Evolutionary conservation across 2,113 vertebrate species (phyloP), one percentile per base, ranked within the genome.

Genomic region (Nyctereutes procyonoides): DNA sequence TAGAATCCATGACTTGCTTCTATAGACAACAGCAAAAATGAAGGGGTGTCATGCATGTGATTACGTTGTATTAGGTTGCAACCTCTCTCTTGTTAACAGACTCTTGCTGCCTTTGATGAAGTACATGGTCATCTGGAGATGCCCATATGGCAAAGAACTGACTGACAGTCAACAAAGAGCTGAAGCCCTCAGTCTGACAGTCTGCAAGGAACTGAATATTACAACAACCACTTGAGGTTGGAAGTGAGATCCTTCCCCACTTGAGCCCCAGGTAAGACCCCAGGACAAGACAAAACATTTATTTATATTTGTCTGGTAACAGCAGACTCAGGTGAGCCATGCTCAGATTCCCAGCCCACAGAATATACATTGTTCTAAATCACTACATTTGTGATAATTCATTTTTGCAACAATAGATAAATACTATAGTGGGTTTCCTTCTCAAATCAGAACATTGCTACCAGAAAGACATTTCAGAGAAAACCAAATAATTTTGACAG

Each of bases 331-430:
- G 32, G 60, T 92, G 65, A 43, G 17, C 53, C 53, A 48, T 22
- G 22, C 83, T 97, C 30, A 1, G 28, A 86, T 84, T 96, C 55
- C 60, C 35, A 6, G 83, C 38, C 73, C 53, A 87, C 56, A 73
- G 30, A 58, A 93, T 16, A 5, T 48, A 53, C 14, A 8, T 30
- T 73, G 32, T 65, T 94, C 87, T 90, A 84, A 89, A 26, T 76
- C 32, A 77, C 32, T 90, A 16, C 19, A 48, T 63, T 60, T 93
- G 17, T 60, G 32, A 17, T 56, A 17, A 89, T 88, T 90, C 77
- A 4, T 38, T 88, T 96, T 96, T 88, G 58, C 28, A 92, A 56
- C 17, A 80, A 85, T 62, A 92, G 53, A 71, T 81, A 94, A 96
- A 92, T 95, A 65, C 58, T 71, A 81, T 28, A 38, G 28, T 90